Evolutionary conservation across 2,113 vertebrate species (phyloP).

Genomic region (Acinonyx jubatus): DNA sequence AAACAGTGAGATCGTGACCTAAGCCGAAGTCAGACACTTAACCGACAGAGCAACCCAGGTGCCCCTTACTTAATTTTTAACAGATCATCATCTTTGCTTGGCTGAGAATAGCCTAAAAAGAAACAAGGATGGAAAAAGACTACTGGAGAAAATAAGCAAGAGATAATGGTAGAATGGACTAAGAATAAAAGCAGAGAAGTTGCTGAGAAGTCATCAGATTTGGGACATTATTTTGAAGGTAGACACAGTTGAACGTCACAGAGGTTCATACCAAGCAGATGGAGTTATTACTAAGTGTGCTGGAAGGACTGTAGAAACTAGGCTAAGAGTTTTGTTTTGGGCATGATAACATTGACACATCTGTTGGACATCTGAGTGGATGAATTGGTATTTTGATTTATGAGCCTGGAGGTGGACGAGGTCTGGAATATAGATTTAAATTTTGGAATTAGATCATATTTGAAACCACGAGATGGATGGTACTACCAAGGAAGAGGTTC

Average conservation of each 20-base stretch:
- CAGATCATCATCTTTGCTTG: neutral
- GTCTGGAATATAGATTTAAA: neutral
- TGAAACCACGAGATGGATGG: neutral
- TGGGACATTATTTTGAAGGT: neutral
- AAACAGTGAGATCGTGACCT: too few species aligned
- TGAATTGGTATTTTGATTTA: neutral
- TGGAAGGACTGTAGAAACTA: neutral
- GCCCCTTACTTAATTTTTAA: neutral
- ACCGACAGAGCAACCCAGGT: too few species aligned
- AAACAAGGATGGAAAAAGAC: neutral
- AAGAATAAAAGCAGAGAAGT: neutral
- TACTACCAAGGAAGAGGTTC: neutral
- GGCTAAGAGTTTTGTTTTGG: neutral
- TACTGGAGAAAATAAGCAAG: neutral
- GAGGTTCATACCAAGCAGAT: neutral
- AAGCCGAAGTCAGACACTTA: too few species aligned
- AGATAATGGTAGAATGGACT: neutral
- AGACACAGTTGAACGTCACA: neutral
- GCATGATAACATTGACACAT: neutral
- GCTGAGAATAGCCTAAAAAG: neutral
- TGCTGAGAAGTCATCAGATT: neutral
- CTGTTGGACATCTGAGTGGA: neutral
- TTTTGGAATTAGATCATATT: neutral
- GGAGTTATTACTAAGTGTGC: neutral
- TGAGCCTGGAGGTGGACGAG: neutral